Percentiles rank a stretch among this genome's conserved stretches.
Evolutionary conservation across 1,140 invertebrate species (phyloP).

Genomic region (Aphelenchoides fujianensis): DNA sequence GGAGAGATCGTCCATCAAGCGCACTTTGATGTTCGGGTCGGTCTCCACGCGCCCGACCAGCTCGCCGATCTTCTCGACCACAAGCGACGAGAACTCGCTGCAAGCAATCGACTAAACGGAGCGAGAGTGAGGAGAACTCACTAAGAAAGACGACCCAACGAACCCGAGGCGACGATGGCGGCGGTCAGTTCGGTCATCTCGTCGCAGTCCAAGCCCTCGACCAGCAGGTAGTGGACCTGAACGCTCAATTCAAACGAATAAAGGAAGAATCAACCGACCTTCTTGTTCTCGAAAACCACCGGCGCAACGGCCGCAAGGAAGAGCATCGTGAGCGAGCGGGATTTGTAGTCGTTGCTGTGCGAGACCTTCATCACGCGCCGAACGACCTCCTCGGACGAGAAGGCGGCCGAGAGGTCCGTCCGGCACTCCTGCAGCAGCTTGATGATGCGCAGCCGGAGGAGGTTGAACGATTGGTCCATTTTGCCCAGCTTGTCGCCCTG

Average conservation of each 20-base stretch:
- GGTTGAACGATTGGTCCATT: constrained; percentile 37
- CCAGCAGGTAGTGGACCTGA: constrained; percentile 43
- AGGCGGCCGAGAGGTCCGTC: constrained; percentile 30
- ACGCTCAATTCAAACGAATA: background rate
- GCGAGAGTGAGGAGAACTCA: constrained; percentile 44
- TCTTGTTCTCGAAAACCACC: constrained; percentile 46
- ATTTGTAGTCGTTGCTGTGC: constrained; percentile 50
- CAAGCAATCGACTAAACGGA: background rate
- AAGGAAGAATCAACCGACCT: constrained; percentile 36
- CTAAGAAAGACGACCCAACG: constrained; percentile 39
- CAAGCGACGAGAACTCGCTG: constrained; percentile 42
- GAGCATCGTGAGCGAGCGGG: constrained; percentile 46
- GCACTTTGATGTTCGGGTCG: constrained; percentile 27
- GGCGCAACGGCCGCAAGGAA: constrained; percentile 47
- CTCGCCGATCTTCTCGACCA: constrained; percentile 48
- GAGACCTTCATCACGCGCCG: constrained; percentile 50
- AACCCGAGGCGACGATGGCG: constrained; percentile 36
- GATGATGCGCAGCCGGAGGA: constrained; percentile 40
- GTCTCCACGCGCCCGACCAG: constrained; percentile 32
- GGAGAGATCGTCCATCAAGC: constrained; percentile 37
- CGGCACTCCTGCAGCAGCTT: constrained; percentile 40
- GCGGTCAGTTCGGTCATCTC: constrained; percentile 41
- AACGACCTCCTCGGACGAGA: constrained; percentile 46
- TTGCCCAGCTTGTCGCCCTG: constrained; percentile 38
- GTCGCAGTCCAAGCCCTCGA: constrained; percentile 42